Conservation (phyloP, 2,113 vertebrate species). For the Progne subis region DNA sequence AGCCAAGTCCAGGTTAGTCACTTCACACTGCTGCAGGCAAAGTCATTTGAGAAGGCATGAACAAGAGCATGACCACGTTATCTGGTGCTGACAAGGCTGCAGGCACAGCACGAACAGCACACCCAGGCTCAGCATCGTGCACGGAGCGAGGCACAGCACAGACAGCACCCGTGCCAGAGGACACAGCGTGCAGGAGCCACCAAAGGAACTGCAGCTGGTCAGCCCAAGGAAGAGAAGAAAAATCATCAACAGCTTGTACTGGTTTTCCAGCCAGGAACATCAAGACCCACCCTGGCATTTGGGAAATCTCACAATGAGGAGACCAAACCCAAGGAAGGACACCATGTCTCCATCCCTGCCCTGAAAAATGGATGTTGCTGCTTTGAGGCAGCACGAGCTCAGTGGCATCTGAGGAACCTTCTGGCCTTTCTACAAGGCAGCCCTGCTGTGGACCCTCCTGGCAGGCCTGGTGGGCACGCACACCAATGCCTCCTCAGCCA, state of each 20-base stretch:
- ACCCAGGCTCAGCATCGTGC: background rate
- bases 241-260: background rate
- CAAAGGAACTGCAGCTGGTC: rapidly evolving
- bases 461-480: background rate
- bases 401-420: background rate
- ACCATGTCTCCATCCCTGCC: background rate
- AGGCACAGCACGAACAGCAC: background rate
- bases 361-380: background rate
- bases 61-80: background rate
- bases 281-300: background rate
- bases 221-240: background rate
- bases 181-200: background rate
- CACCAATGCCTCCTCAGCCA: background rate
- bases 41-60: background rate
- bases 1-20: background rate
- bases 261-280: background rate
- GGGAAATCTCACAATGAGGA: background rate
- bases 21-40: background rate
- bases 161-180: background rate
- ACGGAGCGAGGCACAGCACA: background rate
- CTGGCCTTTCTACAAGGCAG: background rate
- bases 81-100: background rate
- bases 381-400: background rate
- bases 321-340: background rate
- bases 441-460: background rate